Percentiles rank a stretch among this genome's conserved stretches.
Conservation (phyloP, 2,113 vertebrate genomes). For the Picathartes gymnocephalus region DNA sequence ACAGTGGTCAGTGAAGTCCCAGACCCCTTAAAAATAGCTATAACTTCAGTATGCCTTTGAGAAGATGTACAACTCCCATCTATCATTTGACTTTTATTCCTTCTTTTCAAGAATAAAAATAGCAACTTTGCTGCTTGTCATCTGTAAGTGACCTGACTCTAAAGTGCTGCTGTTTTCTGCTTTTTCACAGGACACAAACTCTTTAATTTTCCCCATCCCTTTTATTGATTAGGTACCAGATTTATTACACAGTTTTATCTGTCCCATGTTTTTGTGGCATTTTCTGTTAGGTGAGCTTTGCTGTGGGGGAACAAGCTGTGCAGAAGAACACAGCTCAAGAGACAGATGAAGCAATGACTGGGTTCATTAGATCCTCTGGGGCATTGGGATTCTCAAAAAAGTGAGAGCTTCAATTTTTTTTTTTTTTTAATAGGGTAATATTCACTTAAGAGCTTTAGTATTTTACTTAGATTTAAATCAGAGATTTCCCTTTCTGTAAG, state of each 20-base stretch:
- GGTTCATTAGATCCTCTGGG: not conserved
- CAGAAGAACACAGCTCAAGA: not conserved
- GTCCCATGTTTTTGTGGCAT: not conserved
- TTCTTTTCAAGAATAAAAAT: not conserved
- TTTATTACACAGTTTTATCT: not conserved
- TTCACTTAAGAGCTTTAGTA: not conserved
- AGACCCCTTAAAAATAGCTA: not conserved
- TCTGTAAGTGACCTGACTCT: not conserved
- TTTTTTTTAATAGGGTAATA: not conserved
- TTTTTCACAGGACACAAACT: not conserved
- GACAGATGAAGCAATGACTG: not conserved
- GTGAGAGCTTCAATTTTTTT: fast-evolving
- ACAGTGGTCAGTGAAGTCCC: not conserved
- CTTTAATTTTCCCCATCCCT: not conserved
- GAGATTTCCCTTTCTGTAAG: not conserved
- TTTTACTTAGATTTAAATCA: not conserved
- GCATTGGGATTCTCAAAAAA: not conserved
- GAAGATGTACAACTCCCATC: not conserved
- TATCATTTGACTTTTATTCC: not conserved
- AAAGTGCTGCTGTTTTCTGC: not conserved
- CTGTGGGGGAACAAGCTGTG: not conserved
- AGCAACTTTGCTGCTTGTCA: not conserved
- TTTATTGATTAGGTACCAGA: not conserved
- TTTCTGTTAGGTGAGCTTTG: not conserved
- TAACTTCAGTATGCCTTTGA: not conserved